phyloP scores from a whole-genome alignment of 1,140 invertebrate species.

The Papilio xuthus region DNA sequence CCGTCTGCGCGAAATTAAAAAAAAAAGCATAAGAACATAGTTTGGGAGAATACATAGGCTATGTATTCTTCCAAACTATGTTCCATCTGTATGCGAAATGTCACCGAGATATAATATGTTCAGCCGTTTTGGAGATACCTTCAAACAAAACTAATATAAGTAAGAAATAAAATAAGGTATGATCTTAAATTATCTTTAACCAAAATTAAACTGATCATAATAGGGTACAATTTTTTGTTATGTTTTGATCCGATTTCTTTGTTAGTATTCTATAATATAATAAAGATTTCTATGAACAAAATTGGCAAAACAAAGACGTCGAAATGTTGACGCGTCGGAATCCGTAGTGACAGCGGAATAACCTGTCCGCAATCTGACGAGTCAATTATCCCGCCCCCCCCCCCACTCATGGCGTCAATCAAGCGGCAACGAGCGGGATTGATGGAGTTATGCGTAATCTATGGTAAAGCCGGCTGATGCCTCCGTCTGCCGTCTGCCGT shows the following conservation, averaged over 20 bases:
- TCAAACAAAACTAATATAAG: too few species aligned
- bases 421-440: conserved; percentile 32
- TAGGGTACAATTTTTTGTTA: too few species aligned
- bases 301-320: conserved; percentile 14
- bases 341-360: conserved; percentile 30
- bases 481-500: not conserved
- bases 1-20: too few species aligned
- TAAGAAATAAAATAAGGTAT: too few species aligned
- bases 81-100: too few species aligned
- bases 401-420: conserved; percentile 21
- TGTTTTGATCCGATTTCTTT: not conserved
- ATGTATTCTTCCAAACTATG: too few species aligned
- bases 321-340: conserved; percentile 5
- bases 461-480: conserved; percentile 33
- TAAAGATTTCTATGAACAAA: not conserved
- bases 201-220: not conserved
- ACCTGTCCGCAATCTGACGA: conserved; percentile 39
- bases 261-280: not conserved
- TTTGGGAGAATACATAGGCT: too few species aligned
- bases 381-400: conserved; percentile 30
- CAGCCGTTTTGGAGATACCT: too few species aligned
- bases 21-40: too few species aligned
- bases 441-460: conserved; percentile 39
- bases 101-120: too few species aligned
- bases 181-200: not conserved